These are phyloP conservation scores for Leptoteleia sp. DNA, from an alignment of 1,140 invertebrate genomes.

Conservation along the genomic window DNA sequence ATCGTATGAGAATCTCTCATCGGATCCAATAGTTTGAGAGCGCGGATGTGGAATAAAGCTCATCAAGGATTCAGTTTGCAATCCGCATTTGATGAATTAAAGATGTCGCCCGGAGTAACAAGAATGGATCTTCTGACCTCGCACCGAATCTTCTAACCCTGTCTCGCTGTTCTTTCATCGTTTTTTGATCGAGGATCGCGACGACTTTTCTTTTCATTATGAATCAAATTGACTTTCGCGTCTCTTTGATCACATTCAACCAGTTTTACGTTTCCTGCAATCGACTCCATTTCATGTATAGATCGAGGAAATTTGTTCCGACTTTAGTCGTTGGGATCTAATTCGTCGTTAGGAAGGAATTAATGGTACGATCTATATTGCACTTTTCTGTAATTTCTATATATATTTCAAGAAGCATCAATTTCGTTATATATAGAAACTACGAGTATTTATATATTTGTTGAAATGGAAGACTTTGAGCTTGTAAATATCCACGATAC, in stretches of 20 bases:
- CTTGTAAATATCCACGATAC: no score
- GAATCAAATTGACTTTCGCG: constrained; percentile 69
- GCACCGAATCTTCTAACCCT: constrained; percentile 41
- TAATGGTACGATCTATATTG: no score
- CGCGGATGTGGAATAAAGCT: constrained; percentile 81
- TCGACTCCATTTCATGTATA: constrained; percentile 61
- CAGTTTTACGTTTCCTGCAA: constrained; percentile 65
- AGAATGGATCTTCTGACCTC: constrained; percentile 74
- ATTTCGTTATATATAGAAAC: no score
- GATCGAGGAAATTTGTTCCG: constrained; percentile 33
- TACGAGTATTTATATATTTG: no score
- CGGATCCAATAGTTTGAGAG: constrained; percentile 79
- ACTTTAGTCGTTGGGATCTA: neutral
- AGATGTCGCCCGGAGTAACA: constrained; percentile 80
- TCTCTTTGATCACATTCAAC: constrained; percentile 33
- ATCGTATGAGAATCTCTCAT: constrained; percentile 76
- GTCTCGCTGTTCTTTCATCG: constrained; percentile 28
- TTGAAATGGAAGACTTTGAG: no score
- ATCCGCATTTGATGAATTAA: constrained; percentile 82
- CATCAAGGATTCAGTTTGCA: constrained; percentile 80
- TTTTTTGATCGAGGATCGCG: constrained; percentile 57
- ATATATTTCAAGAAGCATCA: no score
- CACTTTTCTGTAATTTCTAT: no score
- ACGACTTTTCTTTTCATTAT: constrained; percentile 71
- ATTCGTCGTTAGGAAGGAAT: no score